Evolutionary conservation across 2,113 vertebrate species (phyloP).

Genomic region (Chroicocephalus ridibundus): DNA sequence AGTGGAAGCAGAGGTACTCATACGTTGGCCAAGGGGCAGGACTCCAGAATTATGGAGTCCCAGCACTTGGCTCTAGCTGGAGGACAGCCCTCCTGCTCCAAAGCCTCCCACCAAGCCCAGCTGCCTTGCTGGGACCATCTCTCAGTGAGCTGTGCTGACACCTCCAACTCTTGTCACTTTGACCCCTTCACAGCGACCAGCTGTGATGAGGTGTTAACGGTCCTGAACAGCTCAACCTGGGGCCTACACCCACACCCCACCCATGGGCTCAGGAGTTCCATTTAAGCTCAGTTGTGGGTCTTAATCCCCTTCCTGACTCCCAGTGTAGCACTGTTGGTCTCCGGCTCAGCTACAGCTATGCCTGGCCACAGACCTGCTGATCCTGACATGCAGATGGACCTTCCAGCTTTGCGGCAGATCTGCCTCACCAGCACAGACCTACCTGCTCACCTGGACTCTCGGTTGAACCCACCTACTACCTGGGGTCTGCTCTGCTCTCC

Average conservation of each 20-base stretch:
- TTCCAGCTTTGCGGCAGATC: not conserved
- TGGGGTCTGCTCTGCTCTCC: not conserved
- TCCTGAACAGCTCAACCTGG: not conserved
- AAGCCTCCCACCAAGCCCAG: too few species aligned
- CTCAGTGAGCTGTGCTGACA: not conserved
- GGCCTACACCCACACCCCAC: not conserved
- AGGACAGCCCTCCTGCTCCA: not conserved
- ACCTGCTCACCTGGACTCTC: not conserved
- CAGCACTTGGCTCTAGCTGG: not conserved
- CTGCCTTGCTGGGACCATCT: too few species aligned
- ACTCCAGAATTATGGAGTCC: not conserved
- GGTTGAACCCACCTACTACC: not conserved
- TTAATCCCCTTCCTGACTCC: accelerated
- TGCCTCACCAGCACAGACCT: not conserved
- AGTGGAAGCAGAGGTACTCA: not conserved
- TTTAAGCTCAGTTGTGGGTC: not conserved
- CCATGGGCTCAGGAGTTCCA: not conserved
- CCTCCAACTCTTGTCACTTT: not conserved
- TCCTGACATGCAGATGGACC: too few species aligned
- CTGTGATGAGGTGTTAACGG: not conserved
- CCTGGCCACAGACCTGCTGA: not conserved
- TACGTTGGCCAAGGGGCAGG: too few species aligned
- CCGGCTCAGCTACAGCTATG: not conserved
- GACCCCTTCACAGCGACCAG: not conserved
- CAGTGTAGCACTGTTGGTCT: accelerated